Percentiles rank a stretch among this genome's conserved stretches.
These are phyloP conservation scores for Noctilio leporinus DNA, from an alignment of 2,113 vertebrate genomes.

Conservation along the genomic window DNA sequence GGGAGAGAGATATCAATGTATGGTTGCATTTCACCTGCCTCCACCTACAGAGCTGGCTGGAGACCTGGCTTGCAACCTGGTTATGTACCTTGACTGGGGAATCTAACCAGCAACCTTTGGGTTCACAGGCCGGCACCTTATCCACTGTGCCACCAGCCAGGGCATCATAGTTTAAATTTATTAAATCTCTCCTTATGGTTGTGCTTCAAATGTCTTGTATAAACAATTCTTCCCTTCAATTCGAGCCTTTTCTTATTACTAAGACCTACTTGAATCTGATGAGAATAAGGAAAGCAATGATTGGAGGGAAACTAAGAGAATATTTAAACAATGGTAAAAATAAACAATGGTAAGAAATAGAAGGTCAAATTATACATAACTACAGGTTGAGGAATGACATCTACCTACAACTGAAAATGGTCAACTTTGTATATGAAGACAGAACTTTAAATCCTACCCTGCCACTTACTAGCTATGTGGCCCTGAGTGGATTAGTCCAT, in stretches of 20 bases:
- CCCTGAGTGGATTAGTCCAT: neutral
- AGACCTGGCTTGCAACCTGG: no score
- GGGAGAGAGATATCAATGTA: no score
- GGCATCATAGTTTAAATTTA: neutral
- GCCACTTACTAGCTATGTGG: no score
- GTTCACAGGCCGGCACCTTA: no score
- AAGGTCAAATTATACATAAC: neutral
- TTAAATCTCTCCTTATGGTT: neutral
- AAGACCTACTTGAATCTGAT: neutral
- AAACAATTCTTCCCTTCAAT: neutral
- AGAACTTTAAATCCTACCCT: neutral
- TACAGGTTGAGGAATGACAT: neutral
- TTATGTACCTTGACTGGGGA: no score
- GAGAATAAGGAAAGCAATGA: neutral
- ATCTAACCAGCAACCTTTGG: no score
- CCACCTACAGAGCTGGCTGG: no score
- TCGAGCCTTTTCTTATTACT: neutral
- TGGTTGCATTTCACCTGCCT: no score
- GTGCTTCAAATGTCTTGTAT: neutral
- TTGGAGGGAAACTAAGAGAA: neutral
- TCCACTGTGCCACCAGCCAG: no score
- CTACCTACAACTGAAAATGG: neutral
- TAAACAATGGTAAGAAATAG: neutral
- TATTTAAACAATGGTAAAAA: neutral
- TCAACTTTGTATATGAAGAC: neutral